phyloP scores from a whole-genome alignment of 2,888 invertebrate species.

The Lomographa bimaculata region DNA sequence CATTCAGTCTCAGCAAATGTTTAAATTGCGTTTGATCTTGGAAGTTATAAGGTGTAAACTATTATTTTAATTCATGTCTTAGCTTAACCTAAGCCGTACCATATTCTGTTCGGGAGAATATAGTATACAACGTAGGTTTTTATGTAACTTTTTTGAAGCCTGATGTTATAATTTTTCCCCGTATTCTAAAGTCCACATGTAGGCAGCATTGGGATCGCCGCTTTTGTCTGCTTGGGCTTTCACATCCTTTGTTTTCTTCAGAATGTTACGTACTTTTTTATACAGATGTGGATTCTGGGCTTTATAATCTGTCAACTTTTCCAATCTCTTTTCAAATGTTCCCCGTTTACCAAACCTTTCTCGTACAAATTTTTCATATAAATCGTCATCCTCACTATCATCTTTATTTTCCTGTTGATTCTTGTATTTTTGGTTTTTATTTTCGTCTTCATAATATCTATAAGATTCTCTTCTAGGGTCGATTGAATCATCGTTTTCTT shows the following conservation, averaged over 20 bases:
- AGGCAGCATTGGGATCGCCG: slow-evolving; percentile 73
- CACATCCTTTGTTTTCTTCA: slow-evolving; percentile 67
- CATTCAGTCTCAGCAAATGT: no score
- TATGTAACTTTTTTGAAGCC: no score
- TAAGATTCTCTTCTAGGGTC: slow-evolving; percentile 24
- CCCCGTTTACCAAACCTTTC: slow-evolving; percentile 73
- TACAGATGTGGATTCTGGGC: slow-evolving; percentile 57
- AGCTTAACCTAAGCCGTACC: no score
- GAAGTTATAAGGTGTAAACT: no score
- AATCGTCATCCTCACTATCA: slow-evolving; percentile 57
- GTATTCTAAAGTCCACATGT: slow-evolving; percentile 82
- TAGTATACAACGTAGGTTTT: no score
- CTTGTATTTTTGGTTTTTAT: slow-evolving; percentile 47
- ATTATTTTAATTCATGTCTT: no score
- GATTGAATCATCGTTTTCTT: slow-evolving; percentile 37
- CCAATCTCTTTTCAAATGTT: slow-evolving; percentile 59
- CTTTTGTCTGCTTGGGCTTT: slow-evolving; percentile 66
- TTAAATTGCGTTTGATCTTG: no score
- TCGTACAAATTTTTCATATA: slow-evolving; percentile 75
- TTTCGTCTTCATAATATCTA: slow-evolving; percentile 35
- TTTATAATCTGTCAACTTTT: slow-evolving; percentile 47
- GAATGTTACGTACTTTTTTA: slow-evolving; percentile 58
- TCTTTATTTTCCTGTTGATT: slow-evolving; percentile 42
- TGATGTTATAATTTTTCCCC: slow-evolving; percentile 56
- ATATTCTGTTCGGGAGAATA: no score